Base-by-base conservation (phyloP, 1,140 invertebrate genomes). In the Eupeodes corollae region DNA sequence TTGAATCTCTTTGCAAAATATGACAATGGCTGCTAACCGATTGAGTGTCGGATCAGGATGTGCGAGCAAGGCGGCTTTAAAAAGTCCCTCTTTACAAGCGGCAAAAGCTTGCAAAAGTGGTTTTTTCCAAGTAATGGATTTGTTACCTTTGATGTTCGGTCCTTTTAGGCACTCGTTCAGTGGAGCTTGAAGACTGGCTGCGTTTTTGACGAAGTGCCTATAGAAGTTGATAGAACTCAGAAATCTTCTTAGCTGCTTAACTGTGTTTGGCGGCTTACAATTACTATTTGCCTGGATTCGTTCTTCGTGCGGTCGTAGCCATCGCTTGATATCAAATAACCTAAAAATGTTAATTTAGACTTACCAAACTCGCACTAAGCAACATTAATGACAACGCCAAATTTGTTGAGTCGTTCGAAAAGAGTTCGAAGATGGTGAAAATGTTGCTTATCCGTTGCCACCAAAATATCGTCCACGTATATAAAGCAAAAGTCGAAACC, bases 401-500 rank as follows among this genome's bases (percentile, higher is more conserved):
- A 60, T 15, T 58, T 39, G 9, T 51, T 30, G 1, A 69, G 44
- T 1, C 56, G 31, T n/a, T 52, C 35, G 16, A 69, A 58, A 2
- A 54, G 6, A 11, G 50, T 45, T 5, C 35, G 33, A 1, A 61
- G 49, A 39, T 67, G 61, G 5, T 47, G 1, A 0, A 45, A 19
- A 45, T 70, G 68, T 48, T 68, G 49, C 11, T 58, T 49, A 16
- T 48, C 43, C n/a, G 59, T 65, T 34, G 57, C 68, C 2, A 75
- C 52, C 5, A 77, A 53, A 13, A 79, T 66, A 47, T 77, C 76
- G 51, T 77, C 75, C 1, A 78, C 37, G 51, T 75, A 79, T 0
- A 63, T 55, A 40, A 63, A 55, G 40, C 26, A 48, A 45, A 68
- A 73, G 31, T 58, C 53, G 9, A 67, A 51, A 11, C 56, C 69